These are phyloP conservation scores for Cloeon dipterum DNA, from an alignment of 2,888 invertebrate genomes.

Conservation along the genomic window DNA sequence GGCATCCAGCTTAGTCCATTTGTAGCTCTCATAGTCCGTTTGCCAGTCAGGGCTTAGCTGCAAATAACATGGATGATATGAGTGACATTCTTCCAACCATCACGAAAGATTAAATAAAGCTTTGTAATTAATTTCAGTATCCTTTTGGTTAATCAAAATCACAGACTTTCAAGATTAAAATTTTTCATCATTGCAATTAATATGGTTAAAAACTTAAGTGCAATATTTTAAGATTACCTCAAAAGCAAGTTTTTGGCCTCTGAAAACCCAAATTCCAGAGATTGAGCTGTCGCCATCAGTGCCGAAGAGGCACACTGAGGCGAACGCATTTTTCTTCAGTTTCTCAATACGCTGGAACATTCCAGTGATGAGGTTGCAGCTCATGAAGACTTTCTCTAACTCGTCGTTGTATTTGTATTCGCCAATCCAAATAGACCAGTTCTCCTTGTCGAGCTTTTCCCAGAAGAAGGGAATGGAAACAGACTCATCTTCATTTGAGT, in stretches of 20 bases:
- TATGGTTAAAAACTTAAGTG: too few relatives aligned
- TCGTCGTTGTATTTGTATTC: slow-evolving; percentile 94
- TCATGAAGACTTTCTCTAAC: slow-evolving; percentile 85
- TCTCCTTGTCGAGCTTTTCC: slow-evolving; percentile 88
- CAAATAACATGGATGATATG: slow-evolving; percentile 9
- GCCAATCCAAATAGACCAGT: slow-evolving; percentile 92
- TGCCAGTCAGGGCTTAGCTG: slow-evolving; percentile 81
- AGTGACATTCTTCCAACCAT: too few relatives aligned
- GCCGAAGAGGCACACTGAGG: slow-evolving; percentile 83
- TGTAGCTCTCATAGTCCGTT: slow-evolving; percentile 90
- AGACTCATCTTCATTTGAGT: slow-evolving; percentile 87
- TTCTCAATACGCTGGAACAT: slow-evolving; percentile 95
- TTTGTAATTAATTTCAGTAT: neutral
- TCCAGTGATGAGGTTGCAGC: slow-evolving; percentile 90
- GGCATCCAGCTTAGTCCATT: slow-evolving; percentile 84
- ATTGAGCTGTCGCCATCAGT: slow-evolving; percentile 77
- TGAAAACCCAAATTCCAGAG: slow-evolving; percentile 96
- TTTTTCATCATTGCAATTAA: too few relatives aligned
- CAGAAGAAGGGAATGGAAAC: slow-evolving; percentile 95
- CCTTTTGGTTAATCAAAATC: neutral
- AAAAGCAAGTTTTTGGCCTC: slow-evolving; percentile 85
- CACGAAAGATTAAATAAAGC: too few relatives aligned
- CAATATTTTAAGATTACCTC: too few relatives aligned
- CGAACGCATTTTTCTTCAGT: slow-evolving; percentile 91
- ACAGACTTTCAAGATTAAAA: neutral